Evolutionary conservation across 2,797 vertebrate species (phyloP), one percentile per base, ranked within the genome.

Genomic region (Parambassis ranga): DNA sequence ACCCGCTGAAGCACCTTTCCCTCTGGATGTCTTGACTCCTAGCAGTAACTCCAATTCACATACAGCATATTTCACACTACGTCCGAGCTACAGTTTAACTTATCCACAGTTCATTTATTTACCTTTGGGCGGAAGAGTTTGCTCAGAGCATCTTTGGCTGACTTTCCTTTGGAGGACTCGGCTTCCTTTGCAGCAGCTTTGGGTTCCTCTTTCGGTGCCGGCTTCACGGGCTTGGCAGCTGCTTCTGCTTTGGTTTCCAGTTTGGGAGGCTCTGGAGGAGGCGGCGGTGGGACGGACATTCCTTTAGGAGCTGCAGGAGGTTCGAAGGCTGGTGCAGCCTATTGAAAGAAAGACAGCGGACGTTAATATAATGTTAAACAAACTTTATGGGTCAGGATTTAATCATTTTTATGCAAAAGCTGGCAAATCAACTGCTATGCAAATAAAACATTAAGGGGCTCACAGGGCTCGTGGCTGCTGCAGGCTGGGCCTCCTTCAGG

Each of bases 51-150:
- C 85, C 79, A 82, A 81, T 79, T 75, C 48, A 87, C 76, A 82
- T 58, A 75, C 23, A 59, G 56, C 55, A 58, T 15, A 46, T 77
- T 71, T 67, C 56, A 82, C 62, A 63, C 39, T 50, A 27, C 13
- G 39, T 78, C n/a, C n/a, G n/a, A n/a, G n/a, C n/a, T n/a, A n/a
- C n/a, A n/a, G n/a, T n/a, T n/a, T n/a, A n/a, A n/a, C n/a, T 6
- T 3, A 10, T 23, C 20, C 42, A 14, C 7, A 23, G 6, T 39
- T 23, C n/a, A 7, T 47, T 49, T 23, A 7, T 58, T 82, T 87
- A 97, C 96, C 96, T 98, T 98, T 77, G 91, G 78, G 74, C 91
- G 94, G 88, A 99, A 98, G 74, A 99, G 81, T 83, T 91, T 96
- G 71, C 93, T 90, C 82, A 97, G 92, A 27, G 93, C 42, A 64